phyloP scores from a whole-genome alignment of 2,797 vertebrate species.

The Threskiornis aethiopicus region DNA sequence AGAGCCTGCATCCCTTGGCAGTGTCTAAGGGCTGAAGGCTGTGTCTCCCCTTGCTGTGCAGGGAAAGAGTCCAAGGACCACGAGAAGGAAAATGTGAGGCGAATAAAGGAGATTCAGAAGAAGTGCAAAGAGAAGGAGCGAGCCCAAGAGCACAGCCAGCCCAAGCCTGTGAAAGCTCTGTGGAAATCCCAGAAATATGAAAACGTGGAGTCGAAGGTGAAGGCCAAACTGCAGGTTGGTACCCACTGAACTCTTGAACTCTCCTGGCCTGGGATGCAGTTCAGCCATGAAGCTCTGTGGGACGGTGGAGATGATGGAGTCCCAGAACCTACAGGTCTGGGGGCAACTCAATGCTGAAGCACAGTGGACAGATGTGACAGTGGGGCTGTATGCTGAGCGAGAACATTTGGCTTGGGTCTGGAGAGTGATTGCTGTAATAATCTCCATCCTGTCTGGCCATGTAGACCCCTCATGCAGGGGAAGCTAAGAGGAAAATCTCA shows the following conservation, averaged over 20 bases:
- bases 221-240: conserved; percentile 84
- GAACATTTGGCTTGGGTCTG: accelerated
- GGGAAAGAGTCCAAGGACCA: conserved; percentile 85
- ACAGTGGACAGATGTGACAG: background rate
- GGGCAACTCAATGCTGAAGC: background rate
- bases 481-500: background rate
- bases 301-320: background rate
- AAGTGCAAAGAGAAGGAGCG: conserved; percentile 87
- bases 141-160: conserved; percentile 73
- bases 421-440: background rate
- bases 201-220: conserved; percentile 87
- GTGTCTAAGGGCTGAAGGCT: background rate
- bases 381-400: background rate
- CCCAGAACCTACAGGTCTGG: background rate
- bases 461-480: background rate
- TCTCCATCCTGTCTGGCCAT: background rate
- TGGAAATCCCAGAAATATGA: conserved; percentile 91
- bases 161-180: conserved; percentile 88
- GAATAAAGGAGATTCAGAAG: conserved; percentile 90
- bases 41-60: conserved; percentile 43
- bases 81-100: conserved; percentile 88
- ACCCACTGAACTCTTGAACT: background rate
- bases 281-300: background rate
- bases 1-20: background rate
- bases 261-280: background rate